phyloP scores from a whole-genome alignment of 2,113 vertebrate genomes.

The Ictalurus punctatus region DNA sequence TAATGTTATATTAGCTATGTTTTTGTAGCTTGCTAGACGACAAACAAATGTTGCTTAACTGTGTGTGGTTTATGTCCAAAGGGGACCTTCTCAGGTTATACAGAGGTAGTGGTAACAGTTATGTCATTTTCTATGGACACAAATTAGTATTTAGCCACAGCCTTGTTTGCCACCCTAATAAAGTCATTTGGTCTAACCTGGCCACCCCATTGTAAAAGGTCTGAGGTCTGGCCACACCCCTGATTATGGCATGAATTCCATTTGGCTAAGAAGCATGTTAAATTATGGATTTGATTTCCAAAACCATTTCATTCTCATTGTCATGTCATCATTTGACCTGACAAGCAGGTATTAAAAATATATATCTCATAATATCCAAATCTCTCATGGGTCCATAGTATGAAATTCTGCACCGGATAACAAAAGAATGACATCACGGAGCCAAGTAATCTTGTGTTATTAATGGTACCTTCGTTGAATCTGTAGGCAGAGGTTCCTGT shows the following conservation, averaged over 20 bases:
- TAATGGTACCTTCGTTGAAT: conserved; percentile 8
- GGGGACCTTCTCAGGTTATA: neutral
- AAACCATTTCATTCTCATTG: neutral
- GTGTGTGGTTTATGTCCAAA: neutral
- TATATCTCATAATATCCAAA: neutral
- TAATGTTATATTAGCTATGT: neutral
- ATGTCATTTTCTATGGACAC: neutral
- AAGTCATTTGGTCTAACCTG: neutral
- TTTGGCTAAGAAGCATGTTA: neutral
- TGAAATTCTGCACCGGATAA: conserved; percentile 17
- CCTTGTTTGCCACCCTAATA: neutral
- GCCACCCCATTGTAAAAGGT: neutral
- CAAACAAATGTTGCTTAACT: neutral
- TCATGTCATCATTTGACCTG: neutral
- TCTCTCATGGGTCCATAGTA: neutral
- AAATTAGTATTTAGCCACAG: neutral
- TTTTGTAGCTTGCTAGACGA: neutral
- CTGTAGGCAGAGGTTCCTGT: conserved; percentile 17
- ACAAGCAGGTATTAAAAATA: conserved; percentile 13
- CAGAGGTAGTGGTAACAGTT: neutral
- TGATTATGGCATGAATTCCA: neutral
- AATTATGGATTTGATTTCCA: neutral
- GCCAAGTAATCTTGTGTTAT: conserved; percentile 15
- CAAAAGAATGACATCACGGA: conserved; percentile 16
- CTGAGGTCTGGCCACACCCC: neutral